Evolutionary conservation across 2,888 invertebrate species (phyloP).

Genomic region (Junonia oenone): DNA sequence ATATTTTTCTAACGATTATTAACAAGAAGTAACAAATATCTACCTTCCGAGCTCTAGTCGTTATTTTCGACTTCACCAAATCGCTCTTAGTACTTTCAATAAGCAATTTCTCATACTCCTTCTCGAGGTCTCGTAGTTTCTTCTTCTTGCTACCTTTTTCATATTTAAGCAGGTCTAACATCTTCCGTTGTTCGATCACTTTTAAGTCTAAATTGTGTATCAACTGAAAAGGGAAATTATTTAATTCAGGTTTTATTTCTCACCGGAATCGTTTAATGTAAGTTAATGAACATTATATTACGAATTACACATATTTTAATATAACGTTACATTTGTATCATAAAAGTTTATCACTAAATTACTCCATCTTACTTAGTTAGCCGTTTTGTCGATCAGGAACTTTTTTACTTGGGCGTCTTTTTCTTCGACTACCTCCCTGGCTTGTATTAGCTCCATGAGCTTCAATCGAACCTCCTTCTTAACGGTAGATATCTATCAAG

Average conservation of each 20-base stretch:
- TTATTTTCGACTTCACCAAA: constrained; percentile 68
- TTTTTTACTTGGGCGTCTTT: constrained; percentile 68
- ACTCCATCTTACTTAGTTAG: constrained; percentile 66
- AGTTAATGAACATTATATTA: too few species aligned
- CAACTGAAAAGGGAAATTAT: too few species aligned
- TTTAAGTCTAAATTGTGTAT: constrained; percentile 82
- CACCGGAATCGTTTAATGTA: too few species aligned
- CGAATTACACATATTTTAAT: too few species aligned
- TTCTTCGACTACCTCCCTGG: constrained; percentile 69
- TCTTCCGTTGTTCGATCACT: constrained; percentile 85
- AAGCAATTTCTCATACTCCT: constrained; percentile 80
- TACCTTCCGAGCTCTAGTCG: constrained; percentile 84
- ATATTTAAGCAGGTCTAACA: constrained; percentile 85
- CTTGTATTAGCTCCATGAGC: constrained; percentile 79
- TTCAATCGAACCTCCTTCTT: constrained; percentile 86
- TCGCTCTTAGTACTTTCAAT: constrained; percentile 79
- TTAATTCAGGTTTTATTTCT: too few species aligned
- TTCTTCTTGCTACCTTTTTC: constrained; percentile 82
- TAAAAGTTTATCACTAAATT: too few species aligned
- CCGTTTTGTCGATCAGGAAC: constrained; percentile 62
- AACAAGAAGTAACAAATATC: too few species aligned
- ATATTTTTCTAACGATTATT: too few species aligned
- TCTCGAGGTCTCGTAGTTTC: constrained; percentile 76
- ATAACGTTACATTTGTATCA: too few species aligned
- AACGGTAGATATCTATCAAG: constrained; percentile 82